Evolutionary conservation across 2,113 vertebrate species (phyloP).

Genomic region (Apteryx owenii): DNA sequence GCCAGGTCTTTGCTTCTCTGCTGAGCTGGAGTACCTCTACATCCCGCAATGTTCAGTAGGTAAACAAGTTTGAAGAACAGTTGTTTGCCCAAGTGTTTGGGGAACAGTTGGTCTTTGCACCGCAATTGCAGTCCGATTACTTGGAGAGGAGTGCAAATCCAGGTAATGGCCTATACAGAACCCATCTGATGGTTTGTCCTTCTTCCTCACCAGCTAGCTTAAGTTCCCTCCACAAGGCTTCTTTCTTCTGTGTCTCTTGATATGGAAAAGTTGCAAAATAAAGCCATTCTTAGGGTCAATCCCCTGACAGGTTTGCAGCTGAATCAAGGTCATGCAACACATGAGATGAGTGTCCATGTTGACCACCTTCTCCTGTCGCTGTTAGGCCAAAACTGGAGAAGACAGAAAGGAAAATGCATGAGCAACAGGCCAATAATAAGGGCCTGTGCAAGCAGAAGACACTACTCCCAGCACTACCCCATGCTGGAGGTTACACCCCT

Average conservation of each 20-base stretch:
- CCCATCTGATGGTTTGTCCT: no score
- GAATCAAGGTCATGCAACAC: neutral
- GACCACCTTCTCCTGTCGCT: neutral
- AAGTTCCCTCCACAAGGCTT: neutral
- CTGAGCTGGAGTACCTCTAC: no score
- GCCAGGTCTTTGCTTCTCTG: no score
- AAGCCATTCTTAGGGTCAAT: neutral
- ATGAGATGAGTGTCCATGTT: neutral
- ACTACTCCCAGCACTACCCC: accelerated
- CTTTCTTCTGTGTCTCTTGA: neutral
- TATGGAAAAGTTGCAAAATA: neutral
- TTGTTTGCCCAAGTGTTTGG: neutral
- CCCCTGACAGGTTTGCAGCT: neutral
- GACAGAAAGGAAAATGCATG: neutral
- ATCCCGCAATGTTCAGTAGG: neutral
- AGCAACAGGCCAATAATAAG: neutral
- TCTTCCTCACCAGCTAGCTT: neutral
- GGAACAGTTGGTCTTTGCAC: neutral
- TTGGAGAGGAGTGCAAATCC: no score
- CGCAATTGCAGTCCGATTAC: neutral
- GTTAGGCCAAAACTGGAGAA: neutral
- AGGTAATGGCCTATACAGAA: no score
- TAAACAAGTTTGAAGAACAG: neutral
- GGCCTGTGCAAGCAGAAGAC: neutral
- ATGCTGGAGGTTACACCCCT: neutral